phyloP scores from a whole-genome alignment of 1,140 invertebrate species.

The Penaeus japonicus region DNA sequence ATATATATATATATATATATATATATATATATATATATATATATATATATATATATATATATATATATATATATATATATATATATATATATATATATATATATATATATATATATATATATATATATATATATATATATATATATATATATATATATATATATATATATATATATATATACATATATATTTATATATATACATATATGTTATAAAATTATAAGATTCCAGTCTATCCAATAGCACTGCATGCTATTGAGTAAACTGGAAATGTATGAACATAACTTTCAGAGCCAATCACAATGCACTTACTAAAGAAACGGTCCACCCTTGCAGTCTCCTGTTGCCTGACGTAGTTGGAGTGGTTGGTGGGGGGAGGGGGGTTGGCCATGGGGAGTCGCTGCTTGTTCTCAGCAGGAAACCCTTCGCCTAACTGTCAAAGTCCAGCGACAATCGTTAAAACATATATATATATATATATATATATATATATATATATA shows the following conservation, averaged over 20 bases:
- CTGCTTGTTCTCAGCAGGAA: constrained; percentile 68
- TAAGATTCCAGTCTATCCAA: too few species aligned
- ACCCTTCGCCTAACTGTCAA: constrained; percentile 61
- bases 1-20: too few species aligned
- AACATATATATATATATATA: not conserved
- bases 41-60: too few species aligned
- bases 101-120: too few species aligned
- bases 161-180: too few species aligned
- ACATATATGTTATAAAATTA: too few species aligned
- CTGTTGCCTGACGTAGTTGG: constrained; percentile 63
- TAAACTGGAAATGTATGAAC: not conserved
- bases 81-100: too few species aligned
- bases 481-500: not conserved
- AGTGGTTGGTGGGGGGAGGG: constrained; percentile 69
- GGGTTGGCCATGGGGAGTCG: constrained; percentile 71
- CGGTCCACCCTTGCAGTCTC: constrained; percentile 65
- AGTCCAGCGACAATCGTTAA: not conserved
- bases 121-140: too few species aligned
- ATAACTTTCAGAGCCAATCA: not conserved
- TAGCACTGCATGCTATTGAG: not conserved
- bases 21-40: too few species aligned
- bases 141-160: too few species aligned
- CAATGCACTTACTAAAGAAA: constrained; percentile 69
- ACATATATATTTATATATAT: too few species aligned
- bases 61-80: too few species aligned